Evolutionary conservation across 2,113 vertebrate species (phyloP), one percentile per base, ranked within the genome.

Genomic region (Podarcis muralis): DNA sequence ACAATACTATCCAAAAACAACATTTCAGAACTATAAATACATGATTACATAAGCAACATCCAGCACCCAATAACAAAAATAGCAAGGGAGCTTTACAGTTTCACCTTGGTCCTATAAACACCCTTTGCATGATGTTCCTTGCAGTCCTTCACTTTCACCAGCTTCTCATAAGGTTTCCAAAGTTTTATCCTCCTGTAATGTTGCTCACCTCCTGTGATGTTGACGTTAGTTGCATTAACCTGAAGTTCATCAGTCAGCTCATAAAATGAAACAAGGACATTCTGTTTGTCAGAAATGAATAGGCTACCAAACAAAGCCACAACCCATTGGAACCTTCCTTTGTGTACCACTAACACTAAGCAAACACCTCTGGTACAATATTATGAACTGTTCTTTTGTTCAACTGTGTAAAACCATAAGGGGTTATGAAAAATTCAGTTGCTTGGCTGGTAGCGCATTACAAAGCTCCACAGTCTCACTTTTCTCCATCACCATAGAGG

Each of bases 401-500:
- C 53, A 15, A 37, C 3, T 53, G 25, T 37, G 25, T 77, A 0
- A 5, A 37, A 22, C 25, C 30, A 88, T 81, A 81, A 85, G 83
- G 30, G 68, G 37, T 81, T 81, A 86, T 81, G 77, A 89, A 89
- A 89, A 89, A 81, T 81, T 74, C 78, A 85, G 83, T 37, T 81
- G 57, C 83, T 81, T 85, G 57, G 71, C 77, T 75, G 37, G 78
- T 75, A 86, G 84, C 4, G 22, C 69, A 76, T 53, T 74, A 81
- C 86, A 22, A 89, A 62, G 57, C 30, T 65, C 35, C 59, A 87
- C 37, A 8, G 0, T 84, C 83, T 92, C 88, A 90, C 62, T 87
- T n/a, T 69, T 66, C 27, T 87, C 48, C 23, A 30, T 83, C 30
- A 27, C 57, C 35, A 32, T 16, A 78, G 62, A 90, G 37, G 43